Base-by-base conservation (phyloP, 2,113 vertebrate genomes). In the Nibea coibor region DNA sequence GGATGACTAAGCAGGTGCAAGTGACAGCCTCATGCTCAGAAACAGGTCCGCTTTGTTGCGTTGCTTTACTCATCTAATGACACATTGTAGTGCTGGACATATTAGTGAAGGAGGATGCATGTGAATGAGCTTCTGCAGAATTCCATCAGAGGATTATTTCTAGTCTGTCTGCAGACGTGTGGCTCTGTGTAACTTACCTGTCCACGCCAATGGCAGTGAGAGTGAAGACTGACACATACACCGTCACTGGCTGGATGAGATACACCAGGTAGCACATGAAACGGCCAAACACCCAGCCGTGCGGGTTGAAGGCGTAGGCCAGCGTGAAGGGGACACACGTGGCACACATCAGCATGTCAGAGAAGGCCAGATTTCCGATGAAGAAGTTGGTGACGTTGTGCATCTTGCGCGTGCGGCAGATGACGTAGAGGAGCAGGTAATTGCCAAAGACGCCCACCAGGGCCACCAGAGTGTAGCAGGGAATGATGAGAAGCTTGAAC, bases 321-420 rank as follows among this genome's bases (percentile, higher is more conserved):
- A 97, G 84, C 0, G 96, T 97, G 89, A 97, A 97, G 61, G 96
- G 96, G 50, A 97, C 95, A 1, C 96, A 97, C 0, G 96, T 96
- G 43, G 95, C 95, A 0, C 96, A 97, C 96, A 97, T 97, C 82
- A 97, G 93, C 96, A 97, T 96, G 92, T 97, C 96, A 0, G 96
- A 97, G 89, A 97, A 97, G 14, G 96, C 96, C 92, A 97, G 86
- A 91, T 97, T 97, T 10, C 96, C 96, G 4, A 97, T 97, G 80
- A 97, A 97, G 81, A 97, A 96, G 93, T 97, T 97, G 91, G 96
- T 97, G 87, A 96, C 95, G 0, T 96, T 97, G 94, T 97, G 96
- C 96, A 97, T 97, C 93, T 96, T 97, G 86, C 95, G 96, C 35
- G 94, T 96, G 90, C 93, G 93, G 75, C 96, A 97, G 81, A 97